Conservation (phyloP, 1,140 invertebrate species). For the Hypothenemus hampei region DNA sequence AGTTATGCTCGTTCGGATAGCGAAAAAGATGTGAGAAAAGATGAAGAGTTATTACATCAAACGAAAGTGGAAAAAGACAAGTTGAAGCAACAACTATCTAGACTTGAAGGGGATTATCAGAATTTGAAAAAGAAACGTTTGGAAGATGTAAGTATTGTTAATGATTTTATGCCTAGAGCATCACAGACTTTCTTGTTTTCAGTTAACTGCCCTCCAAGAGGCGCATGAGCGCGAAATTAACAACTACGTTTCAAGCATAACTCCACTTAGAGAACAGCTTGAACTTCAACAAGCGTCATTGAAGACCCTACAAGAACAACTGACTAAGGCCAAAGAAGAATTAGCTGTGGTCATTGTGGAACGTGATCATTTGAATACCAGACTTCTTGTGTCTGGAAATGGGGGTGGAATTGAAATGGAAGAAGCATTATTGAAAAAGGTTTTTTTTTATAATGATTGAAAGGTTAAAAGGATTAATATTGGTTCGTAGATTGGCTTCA, state of each 20-base stretch:
- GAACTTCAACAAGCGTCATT: conserved; percentile 52
- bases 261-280: conserved; percentile 53
- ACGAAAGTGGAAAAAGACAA: conserved; percentile 57
- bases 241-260: conserved; percentile 53
- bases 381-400: conserved; percentile 34
- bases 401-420: conserved; percentile 12
- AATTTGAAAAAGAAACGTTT: conserved; percentile 67
- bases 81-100: conserved; percentile 48
- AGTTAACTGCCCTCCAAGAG: conserved; percentile 69
- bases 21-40: conserved; percentile 44
- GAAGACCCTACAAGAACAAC: conserved; percentile 52
- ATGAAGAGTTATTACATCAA: conserved; percentile 54
- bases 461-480: no score
- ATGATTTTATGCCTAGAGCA: not conserved
- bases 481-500: conserved; percentile 41
- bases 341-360: conserved; percentile 52
- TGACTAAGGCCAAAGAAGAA: conserved; percentile 53
- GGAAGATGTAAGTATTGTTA: conserved; percentile 59
- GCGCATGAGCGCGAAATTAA: conserved; percentile 71
- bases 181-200: conserved; percentile 6
- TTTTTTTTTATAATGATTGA: no score
- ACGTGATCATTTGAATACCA: conserved; percentile 54
- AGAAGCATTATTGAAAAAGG: no score
- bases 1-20: conserved; percentile 47
- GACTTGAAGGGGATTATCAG: conserved; percentile 58